These are phyloP conservation scores for Pogonophryne albipinna DNA, from an alignment of 2,797 vertebrate genomes.

Conservation along the genomic window DNA sequence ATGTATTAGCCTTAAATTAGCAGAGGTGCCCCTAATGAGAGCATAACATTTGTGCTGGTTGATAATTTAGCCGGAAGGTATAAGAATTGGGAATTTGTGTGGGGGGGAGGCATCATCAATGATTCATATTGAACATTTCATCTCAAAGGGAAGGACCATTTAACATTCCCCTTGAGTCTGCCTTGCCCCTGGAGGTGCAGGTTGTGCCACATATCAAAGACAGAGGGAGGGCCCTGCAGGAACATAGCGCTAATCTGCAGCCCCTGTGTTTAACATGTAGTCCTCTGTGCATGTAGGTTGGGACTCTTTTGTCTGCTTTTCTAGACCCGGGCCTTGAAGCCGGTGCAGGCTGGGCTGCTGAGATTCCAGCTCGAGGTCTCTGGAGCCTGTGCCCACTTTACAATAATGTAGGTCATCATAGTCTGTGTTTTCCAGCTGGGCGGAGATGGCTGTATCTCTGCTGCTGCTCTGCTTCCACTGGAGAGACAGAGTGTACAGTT, in stretches of 20 bases:
- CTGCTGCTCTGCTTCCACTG: slow-evolving; percentile 45
- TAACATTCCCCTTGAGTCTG: slow-evolving; percentile 83
- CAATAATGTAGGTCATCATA: slow-evolving; percentile 83
- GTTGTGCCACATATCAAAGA: slow-evolving; percentile 84
- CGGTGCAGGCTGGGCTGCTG: slow-evolving; percentile 31
- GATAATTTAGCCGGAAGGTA: slow-evolving; percentile 68
- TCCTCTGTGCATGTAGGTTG: slow-evolving; percentile 59
- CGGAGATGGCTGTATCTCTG: slow-evolving; percentile 65
- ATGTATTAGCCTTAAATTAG: slow-evolving; percentile 72
- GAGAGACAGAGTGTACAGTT: slow-evolving; percentile 40
- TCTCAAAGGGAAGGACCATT: slow-evolving; percentile 83
- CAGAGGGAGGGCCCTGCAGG: slow-evolving; percentile 70
- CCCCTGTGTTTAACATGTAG: slow-evolving; percentile 70
- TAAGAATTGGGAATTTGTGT: slow-evolving; percentile 13
- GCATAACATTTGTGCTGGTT: slow-evolving; percentile 71
- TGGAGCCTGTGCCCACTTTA: slow-evolving; percentile 66
- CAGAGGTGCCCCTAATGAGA: slow-evolving; percentile 67
- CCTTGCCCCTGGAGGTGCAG: slow-evolving; percentile 74
- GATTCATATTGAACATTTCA: slow-evolving; percentile 84
- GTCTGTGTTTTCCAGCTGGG: slow-evolving; percentile 75
- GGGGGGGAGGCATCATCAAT: slow-evolving; percentile 74
- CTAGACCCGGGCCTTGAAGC: slow-evolving; percentile 66
- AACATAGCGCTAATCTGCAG: slow-evolving; percentile 62
- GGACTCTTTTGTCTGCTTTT: slow-evolving; percentile 69
- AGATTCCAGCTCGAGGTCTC: slow-evolving; percentile 61